Conservation (phyloP, 2,113 vertebrate genomes). For the Zosterops lateralis region DNA sequence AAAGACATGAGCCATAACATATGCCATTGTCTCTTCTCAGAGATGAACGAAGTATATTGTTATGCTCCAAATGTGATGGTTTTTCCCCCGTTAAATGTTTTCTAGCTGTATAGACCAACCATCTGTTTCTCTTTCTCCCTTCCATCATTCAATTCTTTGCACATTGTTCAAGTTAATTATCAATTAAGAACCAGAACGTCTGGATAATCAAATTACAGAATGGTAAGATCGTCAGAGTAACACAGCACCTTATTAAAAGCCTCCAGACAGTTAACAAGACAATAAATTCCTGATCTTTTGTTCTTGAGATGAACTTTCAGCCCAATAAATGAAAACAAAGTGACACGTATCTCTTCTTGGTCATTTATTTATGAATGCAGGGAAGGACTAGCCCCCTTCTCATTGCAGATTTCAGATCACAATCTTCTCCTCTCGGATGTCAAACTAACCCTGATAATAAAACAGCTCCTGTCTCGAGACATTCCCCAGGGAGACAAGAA, state of each 20-base stretch:
- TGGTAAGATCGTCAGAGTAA: background rate
- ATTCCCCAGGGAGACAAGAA: slow-evolving; percentile 1
- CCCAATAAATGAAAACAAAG: slow-evolving; percentile 3
- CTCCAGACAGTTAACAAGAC: slow-evolving; percentile 39
- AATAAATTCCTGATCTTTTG: slow-evolving; percentile 21
- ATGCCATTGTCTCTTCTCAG: background rate
- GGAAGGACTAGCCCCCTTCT: background rate
- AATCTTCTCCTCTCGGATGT: slow-evolving; percentile 32
- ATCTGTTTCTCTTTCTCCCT: slow-evolving; percentile 48
- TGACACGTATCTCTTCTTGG: background rate
- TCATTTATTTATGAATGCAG: slow-evolving; percentile 46
- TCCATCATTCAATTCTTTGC: slow-evolving; percentile 31
- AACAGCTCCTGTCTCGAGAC: background rate
- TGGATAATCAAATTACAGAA: slow-evolving; percentile 41
- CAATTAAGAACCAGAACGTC: slow-evolving; percentile 35
- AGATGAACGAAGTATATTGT: slow-evolving; percentile 14
- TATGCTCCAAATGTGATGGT: background rate
- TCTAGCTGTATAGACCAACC: slow-evolving; percentile 18
- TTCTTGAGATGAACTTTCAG: background rate
- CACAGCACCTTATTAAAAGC: slow-evolving; percentile 29
- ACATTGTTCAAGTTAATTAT: slow-evolving; percentile 54
- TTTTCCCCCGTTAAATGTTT: background rate
- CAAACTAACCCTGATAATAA: slow-evolving; percentile 44
- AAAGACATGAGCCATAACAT: background rate
- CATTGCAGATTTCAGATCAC: slow-evolving; percentile 20